These are phyloP conservation scores for Tetanocera ferruginea DNA, from an alignment of 2,888 invertebrate species.

Conservation along the genomic window DNA sequence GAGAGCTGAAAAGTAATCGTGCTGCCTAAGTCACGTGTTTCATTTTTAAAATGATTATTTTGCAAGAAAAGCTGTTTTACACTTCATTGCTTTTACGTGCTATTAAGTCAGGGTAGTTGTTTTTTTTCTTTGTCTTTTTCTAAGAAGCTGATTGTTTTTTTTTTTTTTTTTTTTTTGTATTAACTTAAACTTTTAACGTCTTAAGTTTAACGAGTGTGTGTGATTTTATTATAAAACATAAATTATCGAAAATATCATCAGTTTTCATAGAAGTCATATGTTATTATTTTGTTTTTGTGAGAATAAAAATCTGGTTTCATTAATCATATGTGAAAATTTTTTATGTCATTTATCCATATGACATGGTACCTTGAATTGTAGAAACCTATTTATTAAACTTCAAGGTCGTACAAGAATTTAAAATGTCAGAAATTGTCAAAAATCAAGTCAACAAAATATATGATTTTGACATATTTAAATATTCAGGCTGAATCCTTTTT, in stretches of 20 bases:
- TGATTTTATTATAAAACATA: neutral
- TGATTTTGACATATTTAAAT: too few species aligned
- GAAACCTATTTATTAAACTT: too few species aligned
- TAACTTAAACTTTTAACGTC: neutral
- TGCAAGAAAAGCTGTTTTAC: slow-evolving; percentile 51
- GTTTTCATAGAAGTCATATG: slow-evolving; percentile 13
- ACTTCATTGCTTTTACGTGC: slow-evolving; percentile 54
- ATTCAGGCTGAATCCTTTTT: too few species aligned
- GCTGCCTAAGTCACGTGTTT: slow-evolving; percentile 51
- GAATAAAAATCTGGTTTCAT: too few species aligned
- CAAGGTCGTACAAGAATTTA: too few species aligned
- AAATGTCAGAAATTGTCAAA: too few species aligned
- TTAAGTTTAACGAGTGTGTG: slow-evolving; percentile 29
- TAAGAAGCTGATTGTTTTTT: neutral
- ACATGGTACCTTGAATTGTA: too few species aligned
- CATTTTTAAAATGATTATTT: slow-evolving; percentile 46
- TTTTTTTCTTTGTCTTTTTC: neutral
- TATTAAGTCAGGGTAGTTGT: slow-evolving; percentile 17
- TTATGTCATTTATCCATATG: too few species aligned
- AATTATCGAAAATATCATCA: slow-evolving; percentile 30
- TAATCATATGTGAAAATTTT: too few species aligned
- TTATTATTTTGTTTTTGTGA: too few species aligned
- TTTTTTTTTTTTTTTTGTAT: neutral
- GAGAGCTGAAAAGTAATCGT: slow-evolving; percentile 34
- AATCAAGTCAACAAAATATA: too few species aligned